phyloP scores from a whole-genome alignment of 2,888 invertebrate species.

The Antheraea yamamai region DNA sequence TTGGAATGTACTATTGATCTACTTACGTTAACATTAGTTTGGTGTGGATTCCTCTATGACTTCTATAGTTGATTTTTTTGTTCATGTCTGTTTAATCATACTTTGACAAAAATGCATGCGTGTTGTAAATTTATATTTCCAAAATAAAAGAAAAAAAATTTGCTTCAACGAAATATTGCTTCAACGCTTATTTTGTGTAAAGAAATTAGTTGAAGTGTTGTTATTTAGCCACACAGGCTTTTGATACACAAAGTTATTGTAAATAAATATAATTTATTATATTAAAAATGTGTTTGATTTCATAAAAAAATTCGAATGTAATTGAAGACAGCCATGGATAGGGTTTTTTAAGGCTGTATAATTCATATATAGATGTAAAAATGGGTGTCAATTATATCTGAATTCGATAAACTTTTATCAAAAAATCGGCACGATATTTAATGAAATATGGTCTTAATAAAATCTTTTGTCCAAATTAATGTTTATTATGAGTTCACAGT shows the following conservation, averaged over 20 bases:
- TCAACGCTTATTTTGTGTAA: constrained; percentile 20
- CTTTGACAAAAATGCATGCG: not conserved
- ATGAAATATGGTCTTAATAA: too few species aligned
- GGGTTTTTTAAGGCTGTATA: too few species aligned
- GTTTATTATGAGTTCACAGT: too few species aligned
- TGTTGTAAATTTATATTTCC: not conserved
- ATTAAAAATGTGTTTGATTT: constrained; percentile 25
- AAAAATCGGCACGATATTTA: too few species aligned
- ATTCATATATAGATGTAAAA: too few species aligned
- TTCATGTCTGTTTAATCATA: not conserved
- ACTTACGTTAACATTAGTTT: not conserved
- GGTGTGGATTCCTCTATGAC: not conserved
- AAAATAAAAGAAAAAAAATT: not conserved
- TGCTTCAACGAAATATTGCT: constrained; percentile 3
- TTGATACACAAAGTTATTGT: constrained; percentile 57
- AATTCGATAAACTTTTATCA: too few species aligned
- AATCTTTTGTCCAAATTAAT: too few species aligned
- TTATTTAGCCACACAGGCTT: constrained; percentile 51
- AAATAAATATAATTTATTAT: constrained; percentile 65
- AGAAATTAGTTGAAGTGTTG: constrained; percentile 39
- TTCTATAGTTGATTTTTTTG: not conserved
- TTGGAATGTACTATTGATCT: not conserved
- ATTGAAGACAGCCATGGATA: too few species aligned
- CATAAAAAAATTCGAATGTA: too few species aligned
- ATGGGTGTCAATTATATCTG: too few species aligned